Base-by-base conservation (phyloP, 1,140 invertebrate species). In the Latrodectus geometricus region DNA sequence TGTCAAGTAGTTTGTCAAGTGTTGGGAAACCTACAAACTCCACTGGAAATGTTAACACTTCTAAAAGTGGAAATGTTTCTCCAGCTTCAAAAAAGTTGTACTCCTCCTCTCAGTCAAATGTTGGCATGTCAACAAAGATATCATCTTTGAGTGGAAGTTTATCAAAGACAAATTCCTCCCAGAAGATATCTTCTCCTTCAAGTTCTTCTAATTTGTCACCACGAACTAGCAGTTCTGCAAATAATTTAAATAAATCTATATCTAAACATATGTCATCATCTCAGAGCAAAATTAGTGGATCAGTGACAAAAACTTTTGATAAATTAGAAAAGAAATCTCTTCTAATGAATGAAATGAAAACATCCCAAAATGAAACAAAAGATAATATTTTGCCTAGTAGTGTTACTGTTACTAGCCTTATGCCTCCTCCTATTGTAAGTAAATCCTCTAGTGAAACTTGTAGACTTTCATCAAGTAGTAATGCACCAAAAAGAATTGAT, bases 191-290 rank as follows among this genome's bases (percentile, higher is more conserved):
- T 56, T 87, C 86, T 11, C 78, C 86, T 52, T 74, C 78, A 54
- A 81, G 48, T 68, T 73, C 79, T 69, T 81, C 86, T 54, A 23
- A 70, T 15, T 68, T 86, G 52, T 87, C 86, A 14, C 79, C 86
- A 14, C 75, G 73, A 76, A 87, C 65, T 49, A 49, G 61, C 8
- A 87, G 72, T 23, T 87, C 86, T n/a, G 73, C 72, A 15, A 87
- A 82, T 54, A 87, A 56, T 50, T 17, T 79, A 17, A 75, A 78
- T 7, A 82, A 81, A n/a, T 81, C 78, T 52, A 14, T 82, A 11
- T 87, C 86, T 52, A 87, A 80, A 12, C 78, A 87, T 69, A 50
- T 69, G n/a, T 80, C 75, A 61, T 87, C 86, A 72, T 86, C 84
- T 17, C 77, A 73, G 74, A 80, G 50, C 49, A 79, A 87, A 54